A percentile compares a stretch with the other conserved stretches of the same genome.
These are phyloP conservation scores for Carposina sasakii DNA, from an alignment of 1,140 invertebrate species.

Conservation along the genomic window DNA sequence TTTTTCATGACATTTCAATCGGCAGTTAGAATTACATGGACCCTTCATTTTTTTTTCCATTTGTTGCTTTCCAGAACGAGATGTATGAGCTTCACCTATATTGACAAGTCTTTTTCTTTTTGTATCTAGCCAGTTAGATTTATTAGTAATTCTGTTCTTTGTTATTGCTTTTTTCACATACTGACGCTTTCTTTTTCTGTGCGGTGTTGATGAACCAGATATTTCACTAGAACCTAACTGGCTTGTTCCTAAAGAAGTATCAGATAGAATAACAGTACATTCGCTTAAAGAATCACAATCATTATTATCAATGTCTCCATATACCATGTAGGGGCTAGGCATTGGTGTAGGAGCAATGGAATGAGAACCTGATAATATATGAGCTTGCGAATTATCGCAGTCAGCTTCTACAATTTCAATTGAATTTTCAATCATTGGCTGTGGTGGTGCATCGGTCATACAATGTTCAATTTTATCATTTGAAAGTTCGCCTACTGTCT, in stretches of 20 bases:
- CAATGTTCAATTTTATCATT: constrained; percentile 11
- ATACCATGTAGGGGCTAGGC: constrained; percentile 10
- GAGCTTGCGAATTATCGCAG: no score
- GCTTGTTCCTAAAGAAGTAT: constrained; percentile 15
- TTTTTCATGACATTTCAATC: constrained; percentile 21
- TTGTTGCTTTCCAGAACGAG: constrained; percentile 19
- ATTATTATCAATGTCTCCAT: constrained; percentile 14
- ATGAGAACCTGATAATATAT: no score
- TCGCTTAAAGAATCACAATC: constrained; percentile 14
- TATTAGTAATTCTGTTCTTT: constrained; percentile 14
- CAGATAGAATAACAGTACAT: constrained; percentile 11
- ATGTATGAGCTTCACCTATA: constrained; percentile 19
- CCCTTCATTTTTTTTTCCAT: constrained; percentile 17
- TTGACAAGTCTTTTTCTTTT: constrained; percentile 18
- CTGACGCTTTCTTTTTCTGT: constrained; percentile 13
- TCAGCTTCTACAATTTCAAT: constrained; percentile 13
- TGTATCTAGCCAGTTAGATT: constrained; percentile 19
- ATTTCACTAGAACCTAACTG: constrained; percentile 16
- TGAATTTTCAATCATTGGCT: constrained; percentile 10
- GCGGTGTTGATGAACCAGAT: constrained; percentile 19
- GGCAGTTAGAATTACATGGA: constrained; percentile 15
- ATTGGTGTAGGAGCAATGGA: constrained; percentile 13
- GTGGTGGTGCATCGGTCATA: constrained; percentile 8
- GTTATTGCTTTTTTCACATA: constrained; percentile 18
- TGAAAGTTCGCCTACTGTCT: constrained; percentile 13